Evolutionary conservation across 2,113 vertebrate species (phyloP), one percentile per base, ranked within the genome.

Genomic region (Canis aureus): DNA sequence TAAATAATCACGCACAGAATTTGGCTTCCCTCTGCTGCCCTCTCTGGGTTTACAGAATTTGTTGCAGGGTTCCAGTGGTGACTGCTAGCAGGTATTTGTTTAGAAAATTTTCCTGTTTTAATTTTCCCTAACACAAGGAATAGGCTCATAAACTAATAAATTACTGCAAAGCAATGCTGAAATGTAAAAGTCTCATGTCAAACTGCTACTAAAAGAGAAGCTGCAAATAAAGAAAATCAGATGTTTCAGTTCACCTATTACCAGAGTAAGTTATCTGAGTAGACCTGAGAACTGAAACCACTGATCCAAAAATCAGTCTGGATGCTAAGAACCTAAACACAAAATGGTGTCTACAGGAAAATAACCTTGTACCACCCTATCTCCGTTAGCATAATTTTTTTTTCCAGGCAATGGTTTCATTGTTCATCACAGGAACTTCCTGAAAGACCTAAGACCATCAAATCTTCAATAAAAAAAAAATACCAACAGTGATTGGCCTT

Each of bases 1-100:
- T 62, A 81, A 91, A 91, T 80, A 67, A 53, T 79, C 84, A 51
- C 0, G 6, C 11, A 8, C 8, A 22, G 69, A 59, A 76, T 87
- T 92, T 15, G 2, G 69, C 57, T 94, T 97, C 93, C 87, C 96
- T 97, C 83, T 97, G 95, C 97, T 97, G 97, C 89, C 86, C 89
- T 20, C 91, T 76, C 20, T 84, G 19, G 94, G 89, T 94, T 92
- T 74, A 62, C 15, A 55, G 53, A 53, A 80, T 57, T 91, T 95
- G 35, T 81, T 95, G 79, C 78, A 97, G 73, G 25, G 15, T 85
- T 81, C 20, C 3, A 2, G 8, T 23, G 20, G 51, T n/a, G 27
- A 43, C 25, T 66, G 35, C 64, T 23, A 29, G n/a, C 35, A 17
- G 49, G 12, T 43, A 90, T 62, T 79, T 67, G 12, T 69, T 38